A percentile compares a stretch with the other conserved stretches of the same genome.
Conservation (phyloP, 2,797 vertebrate species). For the Enteromius trimaculatus region DNA sequence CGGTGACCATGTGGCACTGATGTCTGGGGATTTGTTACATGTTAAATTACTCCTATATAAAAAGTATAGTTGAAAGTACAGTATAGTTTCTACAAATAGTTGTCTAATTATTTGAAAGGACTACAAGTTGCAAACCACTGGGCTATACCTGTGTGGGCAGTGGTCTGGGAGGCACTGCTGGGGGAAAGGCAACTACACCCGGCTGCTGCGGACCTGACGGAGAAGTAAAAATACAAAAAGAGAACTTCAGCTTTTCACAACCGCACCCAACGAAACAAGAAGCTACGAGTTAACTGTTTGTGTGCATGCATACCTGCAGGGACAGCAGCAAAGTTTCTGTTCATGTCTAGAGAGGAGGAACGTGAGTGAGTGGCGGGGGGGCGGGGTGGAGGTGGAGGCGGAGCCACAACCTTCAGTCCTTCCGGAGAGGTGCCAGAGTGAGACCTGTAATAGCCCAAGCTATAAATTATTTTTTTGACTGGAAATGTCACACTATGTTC, state of each 20-base stretch:
- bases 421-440: slow-evolving; percentile 96
- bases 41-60: not conserved
- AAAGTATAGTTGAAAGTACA: not conserved
- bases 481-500: not conserved
- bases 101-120: not conserved
- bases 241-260: not conserved
- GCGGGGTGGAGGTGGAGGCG: slow-evolving; percentile 93
- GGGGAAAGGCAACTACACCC: slow-evolving; percentile 87
- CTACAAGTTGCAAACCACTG: not conserved
- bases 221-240: not conserved
- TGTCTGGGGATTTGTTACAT: slow-evolving; percentile 71
- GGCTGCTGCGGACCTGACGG: slow-evolving; percentile 83
- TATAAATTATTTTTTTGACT: not conserved
- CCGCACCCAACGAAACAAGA: not conserved
- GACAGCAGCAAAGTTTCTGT: slow-evolving; percentile 87
- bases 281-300: not conserved
- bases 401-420: slow-evolving; percentile 84
- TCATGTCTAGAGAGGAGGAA: slow-evolving; percentile 97
- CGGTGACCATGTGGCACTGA: slow-evolving; percentile 85
- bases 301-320: slow-evolving; percentile 76
- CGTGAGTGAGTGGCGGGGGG: slow-evolving; percentile 94
- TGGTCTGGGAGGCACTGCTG: slow-evolving; percentile 96
- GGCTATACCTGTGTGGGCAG: slow-evolving; percentile 89
- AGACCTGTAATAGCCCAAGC: slow-evolving; percentile 79
- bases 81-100: not conserved